Conservation (phyloP, 2,113 vertebrate species). For the Elanus axillaris region DNA sequence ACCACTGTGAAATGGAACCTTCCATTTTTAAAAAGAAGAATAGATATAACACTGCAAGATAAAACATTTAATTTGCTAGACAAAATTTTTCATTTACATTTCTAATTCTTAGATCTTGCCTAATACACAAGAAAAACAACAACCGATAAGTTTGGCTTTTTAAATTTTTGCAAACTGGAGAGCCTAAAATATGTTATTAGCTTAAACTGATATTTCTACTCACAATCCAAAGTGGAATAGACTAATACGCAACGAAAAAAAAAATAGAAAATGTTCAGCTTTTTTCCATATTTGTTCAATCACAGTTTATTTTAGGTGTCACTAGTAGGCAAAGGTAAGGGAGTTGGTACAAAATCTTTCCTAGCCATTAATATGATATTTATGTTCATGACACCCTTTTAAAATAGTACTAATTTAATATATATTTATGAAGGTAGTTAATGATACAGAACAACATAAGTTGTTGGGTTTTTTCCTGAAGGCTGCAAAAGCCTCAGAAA, state of each 20-base stretch:
- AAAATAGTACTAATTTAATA: not conserved
- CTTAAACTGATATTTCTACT: not conserved
- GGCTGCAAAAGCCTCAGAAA: not conserved
- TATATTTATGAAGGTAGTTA: not conserved
- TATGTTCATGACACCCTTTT: not conserved
- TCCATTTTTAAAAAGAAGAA: not conserved
- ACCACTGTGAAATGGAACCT: not conserved
- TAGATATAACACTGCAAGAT: not conserved
- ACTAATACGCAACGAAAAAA: not conserved
- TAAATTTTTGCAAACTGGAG: not conserved
- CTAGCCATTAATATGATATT: not conserved
- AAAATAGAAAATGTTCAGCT: not conserved
- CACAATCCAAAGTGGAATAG: not conserved
- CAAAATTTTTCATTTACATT: not conserved
- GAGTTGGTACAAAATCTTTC: not conserved
- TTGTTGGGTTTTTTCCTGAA: not conserved
- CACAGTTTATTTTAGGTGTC: not conserved
- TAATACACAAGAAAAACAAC: not conserved
- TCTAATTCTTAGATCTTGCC: not conserved
- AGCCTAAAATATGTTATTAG: not conserved
- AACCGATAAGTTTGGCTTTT: not conserved
- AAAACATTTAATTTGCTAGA: not conserved
- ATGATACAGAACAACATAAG: not conserved
- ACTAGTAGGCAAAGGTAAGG: not conserved
- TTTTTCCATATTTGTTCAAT: not conserved